Conservation (phyloP, 2,797 vertebrate species). For the Liasis olivaceus region DNA sequence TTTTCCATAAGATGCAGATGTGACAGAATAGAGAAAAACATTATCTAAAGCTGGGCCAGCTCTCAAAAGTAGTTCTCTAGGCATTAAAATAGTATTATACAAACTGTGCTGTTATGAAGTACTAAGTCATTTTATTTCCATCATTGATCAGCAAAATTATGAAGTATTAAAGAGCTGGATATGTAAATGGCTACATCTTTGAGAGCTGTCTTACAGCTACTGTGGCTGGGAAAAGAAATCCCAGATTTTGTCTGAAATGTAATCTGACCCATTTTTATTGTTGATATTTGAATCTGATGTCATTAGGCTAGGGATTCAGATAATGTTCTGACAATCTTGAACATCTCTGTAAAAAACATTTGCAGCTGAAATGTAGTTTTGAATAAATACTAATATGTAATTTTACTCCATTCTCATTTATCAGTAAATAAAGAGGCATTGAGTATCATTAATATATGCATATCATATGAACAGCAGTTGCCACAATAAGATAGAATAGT, state of each 20-base stretch:
- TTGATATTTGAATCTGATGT: slow-evolving; percentile 40
- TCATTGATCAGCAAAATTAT: neutral
- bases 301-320: slow-evolving; percentile 9
- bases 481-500: neutral
- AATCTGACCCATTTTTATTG: slow-evolving; percentile 35
- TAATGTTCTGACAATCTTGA: neutral
- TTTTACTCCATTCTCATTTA: neutral
- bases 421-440: neutral
- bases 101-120: neutral
- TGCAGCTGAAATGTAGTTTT: neutral
- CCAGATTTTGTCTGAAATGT: slow-evolving; percentile 33
- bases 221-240: neutral
- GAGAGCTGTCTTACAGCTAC: neutral
- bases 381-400: neutral
- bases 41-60: neutral
- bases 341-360: neutral
- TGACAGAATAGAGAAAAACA: no score
- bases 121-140: neutral
- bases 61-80: neutral
- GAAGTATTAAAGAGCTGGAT: neutral
- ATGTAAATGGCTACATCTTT: neutral
- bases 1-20: neutral
- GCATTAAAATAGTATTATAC: neutral
- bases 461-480: neutral
- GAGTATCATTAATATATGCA: neutral